A percentile compares a stretch with the other conserved stretches of the same genome.
phyloP scores from a whole-genome alignment of 2,797 vertebrate species.

The Oophaga sylvatica region DNA sequence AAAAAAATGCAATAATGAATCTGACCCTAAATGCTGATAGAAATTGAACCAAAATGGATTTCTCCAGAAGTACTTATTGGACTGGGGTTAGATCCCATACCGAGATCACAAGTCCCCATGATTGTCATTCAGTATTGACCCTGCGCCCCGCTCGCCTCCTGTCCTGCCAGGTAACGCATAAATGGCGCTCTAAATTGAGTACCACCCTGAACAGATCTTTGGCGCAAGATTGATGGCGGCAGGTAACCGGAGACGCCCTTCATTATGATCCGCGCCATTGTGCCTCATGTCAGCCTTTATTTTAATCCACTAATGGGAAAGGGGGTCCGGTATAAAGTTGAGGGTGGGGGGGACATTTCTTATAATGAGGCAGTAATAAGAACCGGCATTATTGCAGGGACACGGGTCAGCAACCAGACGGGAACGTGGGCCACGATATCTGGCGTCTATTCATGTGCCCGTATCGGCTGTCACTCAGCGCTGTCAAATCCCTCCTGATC shows the following conservation, averaged over 20 bases:
- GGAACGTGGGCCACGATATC: neutral
- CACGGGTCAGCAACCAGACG: neutral
- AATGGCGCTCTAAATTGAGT: too few species aligned
- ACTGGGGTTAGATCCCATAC: too few species aligned
- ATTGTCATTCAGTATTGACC: slow-evolving; percentile 11
- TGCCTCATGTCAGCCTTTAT: neutral
- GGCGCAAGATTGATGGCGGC: neutral
- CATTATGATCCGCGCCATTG: slow-evolving; percentile 8
- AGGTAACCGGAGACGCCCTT: neutral
- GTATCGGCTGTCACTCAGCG: neutral
- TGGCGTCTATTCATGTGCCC: neutral
- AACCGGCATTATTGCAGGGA: neutral
- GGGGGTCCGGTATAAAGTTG: neutral
- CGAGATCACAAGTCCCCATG: too few species aligned
- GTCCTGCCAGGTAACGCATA: neutral
- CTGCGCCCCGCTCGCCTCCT: neutral
- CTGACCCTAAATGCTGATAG: too few species aligned
- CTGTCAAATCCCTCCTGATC: too few species aligned
- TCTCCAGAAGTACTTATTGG: too few species aligned
- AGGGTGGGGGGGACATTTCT: neutral
- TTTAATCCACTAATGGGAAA: neutral
- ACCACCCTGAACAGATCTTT: neutral
- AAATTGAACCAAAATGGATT: too few species aligned
- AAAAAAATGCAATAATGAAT: too few species aligned
- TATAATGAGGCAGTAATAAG: neutral